Base-by-base conservation (phyloP, 2,888 invertebrate genomes). In the Hemithea aestivaria region DNA sequence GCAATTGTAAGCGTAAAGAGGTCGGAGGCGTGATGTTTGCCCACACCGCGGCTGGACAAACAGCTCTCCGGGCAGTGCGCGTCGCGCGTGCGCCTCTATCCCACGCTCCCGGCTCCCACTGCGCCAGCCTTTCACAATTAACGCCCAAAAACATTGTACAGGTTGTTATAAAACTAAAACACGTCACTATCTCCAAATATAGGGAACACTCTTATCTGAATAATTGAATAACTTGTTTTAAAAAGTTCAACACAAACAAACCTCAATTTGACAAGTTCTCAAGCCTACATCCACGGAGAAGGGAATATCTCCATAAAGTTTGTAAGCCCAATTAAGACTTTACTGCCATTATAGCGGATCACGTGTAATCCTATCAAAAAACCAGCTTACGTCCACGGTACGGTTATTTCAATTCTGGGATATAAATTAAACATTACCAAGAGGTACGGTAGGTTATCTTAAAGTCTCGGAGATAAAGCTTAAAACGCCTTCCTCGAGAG, bases 71-170 rank as follows among this genome's bases (percentile, higher is more conserved):
- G 43, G 43, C 26, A 16, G 45, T 50, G 57, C 59, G 16, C 59
- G 16, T 2, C 5, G 5, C 16, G 55, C 58, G 51, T 49, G 61
- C 56, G 51, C 51, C 43, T 45, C 54, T 50, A 50, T 66, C 66
- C 56, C 61, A 63, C 58, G 64, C 5, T 16, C 16, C 2, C 16
- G 16, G 16, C 16, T 51, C 45, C 51, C 45, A 24, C 52, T 49
- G 52, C 2, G 50, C 47, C 47, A 34, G 28, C 54, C 60, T 59
- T 75, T 71, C 68, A 68, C 62, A 76, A 69, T 70, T 70, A 73
- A 62, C 70, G 65, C 23, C 27, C 29, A 25, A 11, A 24, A 9
- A 35, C 16, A 16, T 16, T 16, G 16, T 16, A n/a, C n/a, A n/a
- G n/a, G n/a, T n/a, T n/a, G n/a, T n/a, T n/a, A n/a, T n/a, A 2